Evolutionary conservation across 2,113 vertebrate genomes (phyloP).

Genomic region (Chaetodon trifascialis): DNA sequence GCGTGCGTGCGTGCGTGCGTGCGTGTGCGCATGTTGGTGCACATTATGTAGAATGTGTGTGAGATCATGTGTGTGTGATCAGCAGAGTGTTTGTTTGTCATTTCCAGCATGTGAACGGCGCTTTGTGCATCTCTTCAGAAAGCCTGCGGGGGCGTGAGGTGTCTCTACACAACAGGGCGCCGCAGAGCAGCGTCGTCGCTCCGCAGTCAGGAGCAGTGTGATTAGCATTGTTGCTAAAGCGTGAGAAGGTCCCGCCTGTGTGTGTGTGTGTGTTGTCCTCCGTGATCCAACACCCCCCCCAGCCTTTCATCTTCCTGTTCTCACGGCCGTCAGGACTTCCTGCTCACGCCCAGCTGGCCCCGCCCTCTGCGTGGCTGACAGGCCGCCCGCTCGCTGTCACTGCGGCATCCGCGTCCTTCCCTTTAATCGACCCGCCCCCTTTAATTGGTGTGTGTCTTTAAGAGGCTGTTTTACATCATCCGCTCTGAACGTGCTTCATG

Average conservation of each 20-base stretch:
- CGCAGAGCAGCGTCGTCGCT: conserved; percentile 15
- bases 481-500: conserved; percentile 15
- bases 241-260: conserved; percentile 22
- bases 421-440: conserved; percentile 39
- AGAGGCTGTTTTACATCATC: conserved; percentile 1
- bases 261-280: conserved; percentile 23
- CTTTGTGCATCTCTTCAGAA: conserved; percentile 20
- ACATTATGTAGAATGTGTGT: not conserved
- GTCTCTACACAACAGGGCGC: conserved; percentile 2
- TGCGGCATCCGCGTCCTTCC: conserved; percentile 27
- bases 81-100: not conserved
- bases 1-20: too few species aligned
- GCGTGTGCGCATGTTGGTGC: too few species aligned
- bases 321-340: conserved; percentile 69
- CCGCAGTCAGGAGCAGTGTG: not conserved
- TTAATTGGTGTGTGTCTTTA: conserved; percentile 38
- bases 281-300: conserved; percentile 7
- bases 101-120: conserved; percentile 19
- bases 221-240: conserved; percentile 44
- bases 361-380: conserved; percentile 46
- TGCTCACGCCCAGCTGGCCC: conserved; percentile 49
- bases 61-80: not conserved
- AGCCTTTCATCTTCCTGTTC: conserved; percentile 68
- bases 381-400: conserved; percentile 42
- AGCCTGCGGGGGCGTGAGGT: conserved; percentile 10